Evolutionary conservation across 2,888 invertebrate genomes (phyloP).

Genomic region (Patella pellucida): DNA sequence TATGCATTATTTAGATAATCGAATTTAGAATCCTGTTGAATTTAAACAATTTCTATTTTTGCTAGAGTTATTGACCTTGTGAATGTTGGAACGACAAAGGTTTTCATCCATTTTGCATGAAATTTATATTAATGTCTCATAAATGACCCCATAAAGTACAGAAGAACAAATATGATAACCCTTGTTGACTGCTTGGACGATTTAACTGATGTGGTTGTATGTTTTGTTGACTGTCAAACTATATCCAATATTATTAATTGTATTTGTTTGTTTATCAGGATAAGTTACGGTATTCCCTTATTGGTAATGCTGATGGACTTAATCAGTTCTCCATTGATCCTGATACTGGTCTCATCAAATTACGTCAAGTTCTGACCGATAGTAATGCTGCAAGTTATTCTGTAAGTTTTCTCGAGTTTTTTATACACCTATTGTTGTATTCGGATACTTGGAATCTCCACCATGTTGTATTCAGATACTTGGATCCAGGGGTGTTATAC

Average conservation of each 20-base stretch:
- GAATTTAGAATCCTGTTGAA: too few species aligned
- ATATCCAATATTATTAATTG: not conserved
- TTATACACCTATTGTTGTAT: too few species aligned
- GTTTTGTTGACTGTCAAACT: too few species aligned
- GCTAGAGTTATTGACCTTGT: too few species aligned
- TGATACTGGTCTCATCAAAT: slow-evolving; percentile 51
- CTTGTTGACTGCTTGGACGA: not conserved
- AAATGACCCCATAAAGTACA: not conserved
- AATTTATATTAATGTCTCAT: not conserved
- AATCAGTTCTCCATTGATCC: slow-evolving; percentile 15
- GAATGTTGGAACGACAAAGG: too few species aligned
- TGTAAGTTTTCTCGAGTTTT: slow-evolving; percentile 31
- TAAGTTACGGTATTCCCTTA: slow-evolving; percentile 46
- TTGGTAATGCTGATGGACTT: not conserved
- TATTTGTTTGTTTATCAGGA: slow-evolving; percentile 42
- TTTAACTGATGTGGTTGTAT: too few species aligned
- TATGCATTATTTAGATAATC: too few species aligned
- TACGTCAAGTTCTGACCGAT: slow-evolving; percentile 39
- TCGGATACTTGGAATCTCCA: too few species aligned
- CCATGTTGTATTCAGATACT: too few species aligned
- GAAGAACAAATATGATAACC: not conserved
- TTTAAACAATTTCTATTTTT: too few species aligned
- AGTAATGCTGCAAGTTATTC: slow-evolving; percentile 35
- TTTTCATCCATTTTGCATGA: too few species aligned
- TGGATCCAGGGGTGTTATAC: too few species aligned